Evolutionary conservation across 2,113 vertebrate genomes (phyloP), one percentile per base, ranked within the genome.

Genomic region (Myrmophylax atrothorax): DNA sequence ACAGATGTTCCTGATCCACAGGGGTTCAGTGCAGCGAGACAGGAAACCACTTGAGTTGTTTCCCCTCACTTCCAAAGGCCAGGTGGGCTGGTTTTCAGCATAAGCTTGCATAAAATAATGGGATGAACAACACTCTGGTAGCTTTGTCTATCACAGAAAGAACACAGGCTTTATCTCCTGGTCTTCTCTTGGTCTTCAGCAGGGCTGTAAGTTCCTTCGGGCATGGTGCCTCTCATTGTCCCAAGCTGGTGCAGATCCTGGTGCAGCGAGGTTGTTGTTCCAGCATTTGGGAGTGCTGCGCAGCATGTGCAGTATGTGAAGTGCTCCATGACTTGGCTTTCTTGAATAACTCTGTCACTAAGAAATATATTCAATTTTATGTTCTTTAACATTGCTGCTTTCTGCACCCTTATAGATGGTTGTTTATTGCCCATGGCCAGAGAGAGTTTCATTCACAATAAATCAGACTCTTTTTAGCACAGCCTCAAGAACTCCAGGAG

Each of bases 1-100:
- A 25, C 14, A 76, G 62, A 38, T 76, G 49, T 73, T 86, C 52
- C 72, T 72, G 31, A 52, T 49, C 22, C 3, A 0, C 31, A n/a
- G 67, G 10, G 17, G 5, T 42, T 35, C 31, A 24, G 49, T 24
- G 24, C 9, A 1, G n/a, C 1, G 1, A 52, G 35, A 81, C 52
- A 75, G 72, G 66, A 91, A 91, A 31, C 20, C 44, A 6, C 24
- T 23, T 5, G 0, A 7, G 44, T 79, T 67, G 59, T 50, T 66
- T 72, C 52, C 58, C 52, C 42, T n/a, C 0, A 0, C 40, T 60
- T 62, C 70, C 0, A 3, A 81, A 69, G n/a, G 56, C 53, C 72
- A 67, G 68, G 42, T 89, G 68, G 76, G 46, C 56, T 55, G 80
- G 18, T 64, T 74, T 91, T 74, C 60, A 79, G 55, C 17, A 55